phyloP scores from a whole-genome alignment of 2,797 vertebrate genomes.

The Schizopygopsis pylzovi region DNA sequence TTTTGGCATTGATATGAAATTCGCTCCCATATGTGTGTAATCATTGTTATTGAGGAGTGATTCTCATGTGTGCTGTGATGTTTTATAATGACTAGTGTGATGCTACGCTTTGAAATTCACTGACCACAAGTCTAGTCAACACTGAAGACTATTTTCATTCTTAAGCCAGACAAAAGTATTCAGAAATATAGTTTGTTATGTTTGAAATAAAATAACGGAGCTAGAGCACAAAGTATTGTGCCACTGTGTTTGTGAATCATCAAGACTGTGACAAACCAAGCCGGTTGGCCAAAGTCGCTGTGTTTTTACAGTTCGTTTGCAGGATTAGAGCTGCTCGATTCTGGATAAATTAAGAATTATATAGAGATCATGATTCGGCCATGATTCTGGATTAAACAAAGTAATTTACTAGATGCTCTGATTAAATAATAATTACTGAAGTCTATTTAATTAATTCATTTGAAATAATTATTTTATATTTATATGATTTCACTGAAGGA shows the following conservation, averaged over 20 bases:
- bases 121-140: not conserved
- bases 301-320: not conserved
- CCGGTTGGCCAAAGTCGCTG: not conserved
- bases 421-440: too few relatives aligned
- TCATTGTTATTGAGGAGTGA: not conserved
- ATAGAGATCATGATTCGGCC: too few relatives aligned
- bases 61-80: conserved; percentile 16
- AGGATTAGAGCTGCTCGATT: not conserved
- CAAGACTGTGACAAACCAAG: not conserved
- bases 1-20: not conserved
- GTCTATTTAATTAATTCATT: too few relatives aligned
- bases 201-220: not conserved
- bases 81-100: not conserved
- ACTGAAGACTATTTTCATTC: not conserved
- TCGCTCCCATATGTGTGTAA: not conserved
- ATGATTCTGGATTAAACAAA: too few relatives aligned
- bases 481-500: too few relatives aligned
- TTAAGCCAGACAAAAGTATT: not conserved
- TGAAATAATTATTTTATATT: too few relatives aligned
- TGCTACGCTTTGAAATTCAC: not conserved
- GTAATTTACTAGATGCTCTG: too few relatives aligned
- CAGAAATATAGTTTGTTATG: not conserved
- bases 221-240: not conserved
- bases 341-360: not conserved
- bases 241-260: not conserved